These are phyloP conservation scores for Riparia riparia DNA, from an alignment of 2,113 vertebrate species.

Conservation along the genomic window DNA sequence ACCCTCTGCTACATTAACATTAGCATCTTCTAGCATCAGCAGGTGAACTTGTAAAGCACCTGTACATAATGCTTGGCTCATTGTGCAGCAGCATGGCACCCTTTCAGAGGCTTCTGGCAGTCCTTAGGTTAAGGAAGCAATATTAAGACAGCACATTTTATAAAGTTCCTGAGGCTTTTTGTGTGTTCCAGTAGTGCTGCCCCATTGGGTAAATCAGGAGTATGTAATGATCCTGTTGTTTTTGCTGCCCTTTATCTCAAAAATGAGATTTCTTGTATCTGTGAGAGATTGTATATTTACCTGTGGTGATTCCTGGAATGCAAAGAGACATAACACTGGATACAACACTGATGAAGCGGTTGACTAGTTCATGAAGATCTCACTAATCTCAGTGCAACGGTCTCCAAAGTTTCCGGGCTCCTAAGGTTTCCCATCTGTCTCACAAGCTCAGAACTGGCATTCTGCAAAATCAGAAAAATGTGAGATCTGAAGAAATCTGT, in stretches of 20 bases:
- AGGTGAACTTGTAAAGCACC: not conserved
- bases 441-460: not conserved
- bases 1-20: not conserved
- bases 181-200: not conserved
- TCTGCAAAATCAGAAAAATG: not conserved
- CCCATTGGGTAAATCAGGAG: not conserved
- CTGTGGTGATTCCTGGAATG: not conserved
- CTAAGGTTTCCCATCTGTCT: not conserved
- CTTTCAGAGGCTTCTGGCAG: not conserved
- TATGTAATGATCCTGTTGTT: not conserved
- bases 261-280: not conserved
- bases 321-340: not conserved
- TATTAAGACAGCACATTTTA: not conserved
- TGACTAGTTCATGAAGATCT: not conserved
- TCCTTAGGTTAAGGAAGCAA: not conserved
- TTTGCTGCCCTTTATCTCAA: not conserved
- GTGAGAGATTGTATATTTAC: not conserved
- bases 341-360: not conserved
- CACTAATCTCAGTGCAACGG: not conserved
- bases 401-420: not conserved
- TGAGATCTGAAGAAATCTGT: constrained; percentile 26
- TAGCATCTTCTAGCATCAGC: not conserved
- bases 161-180: not conserved
- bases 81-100: not conserved
- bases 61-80: not conserved